Conservation (phyloP, 2,888 invertebrate species). For the Drosophila neoperkinsi region DNA sequence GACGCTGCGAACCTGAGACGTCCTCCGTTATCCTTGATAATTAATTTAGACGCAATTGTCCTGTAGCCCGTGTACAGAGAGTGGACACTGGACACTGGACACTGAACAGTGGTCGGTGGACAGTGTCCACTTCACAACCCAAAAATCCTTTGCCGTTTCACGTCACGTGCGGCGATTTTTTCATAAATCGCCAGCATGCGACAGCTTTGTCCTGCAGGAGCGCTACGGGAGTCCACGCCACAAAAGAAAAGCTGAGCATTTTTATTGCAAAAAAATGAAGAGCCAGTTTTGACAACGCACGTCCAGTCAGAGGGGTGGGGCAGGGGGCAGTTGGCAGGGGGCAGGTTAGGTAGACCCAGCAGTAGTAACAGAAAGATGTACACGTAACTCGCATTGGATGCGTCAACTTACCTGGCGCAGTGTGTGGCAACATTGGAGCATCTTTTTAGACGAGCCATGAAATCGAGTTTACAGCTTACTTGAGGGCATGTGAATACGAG, state of each 20-base stretch:
- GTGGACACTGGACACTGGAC: slow-evolving; percentile 3
- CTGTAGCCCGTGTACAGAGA: slow-evolving; percentile 27
- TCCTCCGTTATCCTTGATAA: slow-evolving; percentile 76
- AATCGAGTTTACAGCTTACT: slow-evolving; percentile 76
- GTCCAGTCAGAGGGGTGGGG: slow-evolving; percentile 38
- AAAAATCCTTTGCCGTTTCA: slow-evolving; percentile 66
- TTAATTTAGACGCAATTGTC: slow-evolving; percentile 79
- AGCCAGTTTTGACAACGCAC: slow-evolving; percentile 76
- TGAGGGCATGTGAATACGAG: slow-evolving; percentile 3
- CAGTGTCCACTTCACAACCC: slow-evolving; percentile 10
- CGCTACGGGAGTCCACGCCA: slow-evolving; percentile 38
- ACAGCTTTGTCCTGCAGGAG: slow-evolving; percentile 63
- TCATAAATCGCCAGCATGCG: slow-evolving; percentile 72
- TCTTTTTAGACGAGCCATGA: slow-evolving; percentile 66
- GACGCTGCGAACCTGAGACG: background rate
- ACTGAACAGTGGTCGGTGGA: background rate
- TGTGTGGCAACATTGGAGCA: slow-evolving; percentile 44
- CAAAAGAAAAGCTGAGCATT: slow-evolving; percentile 34
- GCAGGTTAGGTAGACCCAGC: background rate
- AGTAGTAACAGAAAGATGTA: slow-evolving; percentile 27
- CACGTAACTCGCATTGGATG: slow-evolving; percentile 52
- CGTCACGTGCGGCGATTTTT: slow-evolving; percentile 73
- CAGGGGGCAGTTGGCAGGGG: too few species aligned
- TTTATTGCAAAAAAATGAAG: slow-evolving; percentile 68
- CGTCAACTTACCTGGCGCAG: slow-evolving; percentile 55